phyloP scores from a whole-genome alignment of 2,797 vertebrate species.

The Holocentrus rufus region DNA sequence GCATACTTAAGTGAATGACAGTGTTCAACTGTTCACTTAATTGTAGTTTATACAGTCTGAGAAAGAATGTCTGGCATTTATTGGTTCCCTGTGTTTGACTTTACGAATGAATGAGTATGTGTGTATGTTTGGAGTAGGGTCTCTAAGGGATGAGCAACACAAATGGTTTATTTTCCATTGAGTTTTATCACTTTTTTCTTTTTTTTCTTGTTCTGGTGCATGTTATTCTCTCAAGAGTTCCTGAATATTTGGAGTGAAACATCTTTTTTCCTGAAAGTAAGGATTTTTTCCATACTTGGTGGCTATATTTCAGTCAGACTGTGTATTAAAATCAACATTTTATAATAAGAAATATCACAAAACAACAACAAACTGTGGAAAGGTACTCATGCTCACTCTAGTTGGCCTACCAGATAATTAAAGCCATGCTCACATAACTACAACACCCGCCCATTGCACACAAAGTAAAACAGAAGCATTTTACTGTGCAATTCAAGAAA shows the following conservation, averaged over 20 bases:
- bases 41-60: slow-evolving; percentile 79
- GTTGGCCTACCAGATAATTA: background rate
- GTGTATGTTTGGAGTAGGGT: slow-evolving; percentile 49
- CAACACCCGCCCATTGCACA: background rate
- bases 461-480: background rate
- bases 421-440: background rate
- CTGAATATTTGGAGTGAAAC: no score
- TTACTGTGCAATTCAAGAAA: background rate
- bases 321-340: background rate
- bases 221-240: no score
- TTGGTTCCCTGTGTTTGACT: slow-evolving; percentile 66
- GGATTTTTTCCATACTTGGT: no score
- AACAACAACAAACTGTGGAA: background rate
- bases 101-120: slow-evolving; percentile 61
- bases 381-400: background rate
- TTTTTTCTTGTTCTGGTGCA: background rate
- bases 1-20: slow-evolving; percentile 77
- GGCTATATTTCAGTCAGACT: no score
- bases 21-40: slow-evolving; percentile 78
- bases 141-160: slow-evolving; percentile 48
- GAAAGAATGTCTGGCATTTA: slow-evolving; percentile 77
- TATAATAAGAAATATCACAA: background rate
- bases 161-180: slow-evolving; percentile 34
- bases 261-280: no score
- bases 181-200: background rate